A percentile compares a stretch with the other conserved stretches of the same genome.
Evolutionary conservation across 2,888 invertebrate species (phyloP).

Genomic region (Rutpela maculata): DNA sequence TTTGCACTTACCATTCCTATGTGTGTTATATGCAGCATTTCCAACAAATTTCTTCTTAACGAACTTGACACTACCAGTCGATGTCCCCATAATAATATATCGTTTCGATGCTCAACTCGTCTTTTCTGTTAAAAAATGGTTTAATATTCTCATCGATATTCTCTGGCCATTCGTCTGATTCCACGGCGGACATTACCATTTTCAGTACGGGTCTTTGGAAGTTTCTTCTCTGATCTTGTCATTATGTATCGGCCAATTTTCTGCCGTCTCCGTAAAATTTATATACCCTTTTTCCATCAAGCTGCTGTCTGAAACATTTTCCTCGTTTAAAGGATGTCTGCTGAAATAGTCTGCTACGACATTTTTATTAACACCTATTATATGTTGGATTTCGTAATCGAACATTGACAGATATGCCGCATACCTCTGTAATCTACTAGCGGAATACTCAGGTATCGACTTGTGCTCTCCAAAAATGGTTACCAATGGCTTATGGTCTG

Average conservation of each 20-base stretch:
- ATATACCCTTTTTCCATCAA: too few species aligned
- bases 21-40: too few species aligned
- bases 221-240: constrained; percentile 1
- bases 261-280: too few species aligned
- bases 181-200: neutral
- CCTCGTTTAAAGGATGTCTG: too few species aligned
- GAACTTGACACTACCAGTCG: too few species aligned
- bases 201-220: neutral
- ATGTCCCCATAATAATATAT: too few species aligned
- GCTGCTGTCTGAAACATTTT: too few species aligned
- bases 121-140: neutral
- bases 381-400: constrained; percentile 2
- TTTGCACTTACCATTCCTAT: too few species aligned
- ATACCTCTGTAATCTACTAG: constrained; percentile 5
- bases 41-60: too few species aligned
- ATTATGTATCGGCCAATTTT: neutral
- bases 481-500: constrained; percentile 2
- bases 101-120: too few species aligned
- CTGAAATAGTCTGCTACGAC: neutral
- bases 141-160: neutral
- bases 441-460: neutral
- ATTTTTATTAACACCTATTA: neutral
- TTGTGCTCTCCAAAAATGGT: constrained; percentile 14
- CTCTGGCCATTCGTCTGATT: constrained; percentile 4
- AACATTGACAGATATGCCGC: constrained; percentile 19